Conservation (phyloP, 2,113 vertebrate genomes). For the Xenopus borealis region DNA sequence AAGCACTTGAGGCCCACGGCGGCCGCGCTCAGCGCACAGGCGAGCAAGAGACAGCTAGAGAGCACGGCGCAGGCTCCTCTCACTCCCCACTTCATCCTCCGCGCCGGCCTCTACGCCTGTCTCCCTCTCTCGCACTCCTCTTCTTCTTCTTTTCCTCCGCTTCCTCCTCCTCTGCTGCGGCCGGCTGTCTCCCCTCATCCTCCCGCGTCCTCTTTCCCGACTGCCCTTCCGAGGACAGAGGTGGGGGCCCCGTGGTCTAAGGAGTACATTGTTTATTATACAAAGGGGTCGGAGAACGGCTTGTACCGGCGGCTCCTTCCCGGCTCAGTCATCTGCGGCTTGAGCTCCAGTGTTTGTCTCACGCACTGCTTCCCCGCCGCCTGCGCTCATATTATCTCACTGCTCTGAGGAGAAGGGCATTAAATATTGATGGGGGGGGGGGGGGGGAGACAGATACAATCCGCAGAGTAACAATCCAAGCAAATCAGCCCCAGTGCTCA, state of each 20-base stretch:
- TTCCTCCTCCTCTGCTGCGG: slow-evolving; percentile 60
- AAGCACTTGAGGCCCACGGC: slow-evolving; percentile 88
- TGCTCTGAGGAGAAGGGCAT: slow-evolving; percentile 53
- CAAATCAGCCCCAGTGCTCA: slow-evolving; percentile 13
- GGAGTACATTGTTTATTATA: slow-evolving; percentile 67
- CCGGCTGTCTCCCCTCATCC: slow-evolving; percentile 71
- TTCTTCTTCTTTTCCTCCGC: slow-evolving; percentile 82
- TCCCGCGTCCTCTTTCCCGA: slow-evolving; percentile 74
- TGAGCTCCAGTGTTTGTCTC: slow-evolving; percentile 44
- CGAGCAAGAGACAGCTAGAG: slow-evolving; percentile 87
- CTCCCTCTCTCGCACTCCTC: slow-evolving; percentile 52
- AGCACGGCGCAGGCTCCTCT: slow-evolving; percentile 90
- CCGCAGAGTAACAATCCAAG: slow-evolving; percentile 2
- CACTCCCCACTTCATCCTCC: slow-evolving; percentile 94
- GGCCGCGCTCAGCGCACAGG: slow-evolving; percentile 87
- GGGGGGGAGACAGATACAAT: slow-evolving; percentile 9
- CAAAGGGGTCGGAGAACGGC: slow-evolving; percentile 61
- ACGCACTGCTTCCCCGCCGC: slow-evolving; percentile 50
- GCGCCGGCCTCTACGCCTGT: slow-evolving; percentile 74
- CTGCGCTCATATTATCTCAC: slow-evolving; percentile 51
- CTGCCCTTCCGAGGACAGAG: slow-evolving; percentile 62
- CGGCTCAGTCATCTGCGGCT: slow-evolving; percentile 61
- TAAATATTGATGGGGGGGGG: slow-evolving; percentile 59
- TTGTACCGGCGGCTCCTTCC: slow-evolving; percentile 65
- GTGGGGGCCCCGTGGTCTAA: slow-evolving; percentile 55